Conservation (phyloP, 2,888 invertebrate species). For the Barypeithes pellucidus region DNA sequence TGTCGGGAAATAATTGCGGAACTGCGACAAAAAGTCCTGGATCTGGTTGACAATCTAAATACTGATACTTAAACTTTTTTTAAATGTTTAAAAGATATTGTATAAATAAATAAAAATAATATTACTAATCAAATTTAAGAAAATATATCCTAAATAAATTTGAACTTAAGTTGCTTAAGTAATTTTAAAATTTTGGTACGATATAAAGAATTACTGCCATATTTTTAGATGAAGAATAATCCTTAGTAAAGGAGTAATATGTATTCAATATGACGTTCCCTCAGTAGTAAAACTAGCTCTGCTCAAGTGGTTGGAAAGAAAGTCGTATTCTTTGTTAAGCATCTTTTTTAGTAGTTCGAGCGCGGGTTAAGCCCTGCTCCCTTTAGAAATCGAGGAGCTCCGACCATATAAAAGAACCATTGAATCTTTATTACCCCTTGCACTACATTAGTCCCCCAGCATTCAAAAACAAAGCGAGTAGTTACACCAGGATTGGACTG, state of each 20-base stretch:
- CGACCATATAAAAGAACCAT: conserved; percentile 52
- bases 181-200: not conserved
- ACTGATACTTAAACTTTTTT: too few species aligned
- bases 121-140: too few species aligned
- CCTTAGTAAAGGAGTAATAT: conserved; percentile 41
- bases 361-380: conserved; percentile 48
- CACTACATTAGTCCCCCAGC: conserved; percentile 50
- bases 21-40: too few species aligned
- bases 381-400: conserved; percentile 52
- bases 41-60: too few species aligned
- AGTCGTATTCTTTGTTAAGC: conserved; percentile 54
- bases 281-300: conserved; percentile 51
- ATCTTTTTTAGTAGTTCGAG: conserved; percentile 54
- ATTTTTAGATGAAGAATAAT: conserved; percentile 18
- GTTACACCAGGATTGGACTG: conserved; percentile 40
- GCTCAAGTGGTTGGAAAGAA: conserved; percentile 53
- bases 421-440: conserved; percentile 54
- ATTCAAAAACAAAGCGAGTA: conserved; percentile 52
- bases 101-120: too few species aligned
- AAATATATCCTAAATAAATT: too few species aligned
- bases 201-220: not conserved
- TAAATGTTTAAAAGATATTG: too few species aligned
- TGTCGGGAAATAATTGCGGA: not conserved
- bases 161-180: not conserved
- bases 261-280: conserved; percentile 48